These are phyloP conservation scores for Cotesia typhae DNA, from an alignment of 1,140 invertebrate genomes.

Conservation along the genomic window DNA sequence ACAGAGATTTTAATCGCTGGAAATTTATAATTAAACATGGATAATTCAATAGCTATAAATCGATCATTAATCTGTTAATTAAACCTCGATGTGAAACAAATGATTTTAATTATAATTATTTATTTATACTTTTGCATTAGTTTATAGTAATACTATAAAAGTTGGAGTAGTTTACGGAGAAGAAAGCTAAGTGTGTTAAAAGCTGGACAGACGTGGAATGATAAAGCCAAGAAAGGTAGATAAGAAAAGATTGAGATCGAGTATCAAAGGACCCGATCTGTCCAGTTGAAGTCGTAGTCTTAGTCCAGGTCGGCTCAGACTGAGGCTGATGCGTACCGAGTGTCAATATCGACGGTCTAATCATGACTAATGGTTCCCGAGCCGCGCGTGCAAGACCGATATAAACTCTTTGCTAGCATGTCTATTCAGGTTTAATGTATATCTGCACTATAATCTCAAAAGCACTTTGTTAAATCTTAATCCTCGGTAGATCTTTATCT, in stretches of 20 bases:
- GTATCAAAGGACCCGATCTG: constrained; percentile 53
- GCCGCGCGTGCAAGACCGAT: neutral
- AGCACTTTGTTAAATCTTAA: constrained; percentile 49
- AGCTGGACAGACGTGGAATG: neutral
- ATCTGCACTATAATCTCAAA: neutral
- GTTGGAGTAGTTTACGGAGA: too few relatives aligned
- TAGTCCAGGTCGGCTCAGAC: neutral
- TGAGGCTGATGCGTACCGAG: constrained; percentile 22
- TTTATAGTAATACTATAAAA: too few relatives aligned
- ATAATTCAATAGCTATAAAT: constrained; percentile 11
- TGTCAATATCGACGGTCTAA: constrained; percentile 55
- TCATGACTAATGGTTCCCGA: constrained; percentile 53
- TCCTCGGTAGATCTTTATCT: constrained; percentile 27
- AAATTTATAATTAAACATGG: constrained; percentile 26
- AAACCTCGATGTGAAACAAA: constrained; percentile 1
- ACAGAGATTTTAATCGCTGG: constrained; percentile 24
- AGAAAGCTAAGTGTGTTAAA: too few relatives aligned
- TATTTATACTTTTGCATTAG: too few relatives aligned
- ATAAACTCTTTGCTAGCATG: neutral
- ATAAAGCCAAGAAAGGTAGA: constrained; percentile 17
- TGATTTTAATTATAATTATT: neutral
- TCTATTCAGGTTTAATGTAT: too few relatives aligned
- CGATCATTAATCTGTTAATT: constrained; percentile 18
- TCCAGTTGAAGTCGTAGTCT: neutral
- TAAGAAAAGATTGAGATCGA: constrained; percentile 16